Evolutionary conservation across 2,888 invertebrate species (phyloP), one percentile per base, ranked within the genome.

Genomic region (Athalia cordata): DNA sequence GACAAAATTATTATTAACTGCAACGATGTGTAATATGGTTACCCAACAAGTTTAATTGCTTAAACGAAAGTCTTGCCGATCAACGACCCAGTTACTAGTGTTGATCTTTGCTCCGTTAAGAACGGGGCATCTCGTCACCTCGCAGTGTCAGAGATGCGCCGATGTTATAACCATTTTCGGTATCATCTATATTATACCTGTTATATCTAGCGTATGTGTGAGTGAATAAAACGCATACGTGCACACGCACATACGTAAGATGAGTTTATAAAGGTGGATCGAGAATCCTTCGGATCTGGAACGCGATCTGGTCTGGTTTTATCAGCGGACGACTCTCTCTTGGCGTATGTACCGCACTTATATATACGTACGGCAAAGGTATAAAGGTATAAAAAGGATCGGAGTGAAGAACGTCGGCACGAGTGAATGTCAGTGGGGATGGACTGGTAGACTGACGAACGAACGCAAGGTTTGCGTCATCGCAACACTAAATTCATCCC

Each of bases 281-380:
- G 75, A 49, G 8, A 13, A 62, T 62, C 62, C 13, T n/a, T 9
- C 8, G 64, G n/a, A 75, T 62, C 62, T 61, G 13, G 75, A 62
- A 75, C 75, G 62, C 75, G 64, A 62, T 75, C 75, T 75, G 62
- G 75, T 75, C 61, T 50, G 62, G 62, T 62, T 75, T 75, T 62
- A 75, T 75, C 75, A 75, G 52, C 64, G 62, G 52, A 75, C 75
- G 50, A 64, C 75, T 75, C 75, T 75, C 75, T 75, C 75, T 62
- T 57, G 57, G 15, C 29, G 29, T 29, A 29, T 29, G 29, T 29
- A 29, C 29, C 29, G 29, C 29, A 29, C 29, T 29, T 29, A 29
- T 29, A n/a, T n/a, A 29, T 1, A 29, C 29, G 29, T 29, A 29
- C 29, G 29, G 29, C 29, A 2, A 29, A 29, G 29, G 29, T 29